phyloP scores from a whole-genome alignment of 2,888 invertebrate species.

The Pegoplata infirma region DNA sequence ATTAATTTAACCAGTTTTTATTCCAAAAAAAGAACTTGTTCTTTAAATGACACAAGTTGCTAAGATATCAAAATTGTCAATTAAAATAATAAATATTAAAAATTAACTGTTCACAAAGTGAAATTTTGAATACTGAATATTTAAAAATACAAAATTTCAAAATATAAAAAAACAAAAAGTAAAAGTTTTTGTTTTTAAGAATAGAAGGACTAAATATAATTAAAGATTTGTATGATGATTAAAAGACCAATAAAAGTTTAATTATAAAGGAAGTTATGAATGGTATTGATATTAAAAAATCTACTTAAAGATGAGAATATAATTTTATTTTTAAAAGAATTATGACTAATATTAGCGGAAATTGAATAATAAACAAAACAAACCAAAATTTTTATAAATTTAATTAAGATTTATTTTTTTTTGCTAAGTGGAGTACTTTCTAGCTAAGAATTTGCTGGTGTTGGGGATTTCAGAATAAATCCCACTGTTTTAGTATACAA shows the following conservation, averaged over 20 bases:
- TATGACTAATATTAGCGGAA: background rate
- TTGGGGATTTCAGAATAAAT: background rate
- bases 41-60: background rate
- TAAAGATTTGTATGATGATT: background rate
- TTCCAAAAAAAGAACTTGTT: slow-evolving; percentile 23
- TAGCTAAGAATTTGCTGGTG: background rate
- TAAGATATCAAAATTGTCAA: background rate
- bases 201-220: background rate
- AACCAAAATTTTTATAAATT: no score
- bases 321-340: background rate
- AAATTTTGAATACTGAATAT: background rate
- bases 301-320: background rate
- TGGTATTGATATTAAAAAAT: background rate
- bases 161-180: background rate
- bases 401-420: background rate
- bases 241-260: background rate
- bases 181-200: no score
- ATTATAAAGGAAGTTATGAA: background rate
- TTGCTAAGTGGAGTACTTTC: background rate
- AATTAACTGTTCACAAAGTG: slow-evolving; percentile 14
- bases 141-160: background rate
- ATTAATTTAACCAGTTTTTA: slow-evolving; percentile 19
- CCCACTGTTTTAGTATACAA: background rate
- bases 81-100: slow-evolving; percentile 1
- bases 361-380: background rate